Conservation (phyloP, 2,888 invertebrate genomes). For the Drosophila mimica region DNA sequence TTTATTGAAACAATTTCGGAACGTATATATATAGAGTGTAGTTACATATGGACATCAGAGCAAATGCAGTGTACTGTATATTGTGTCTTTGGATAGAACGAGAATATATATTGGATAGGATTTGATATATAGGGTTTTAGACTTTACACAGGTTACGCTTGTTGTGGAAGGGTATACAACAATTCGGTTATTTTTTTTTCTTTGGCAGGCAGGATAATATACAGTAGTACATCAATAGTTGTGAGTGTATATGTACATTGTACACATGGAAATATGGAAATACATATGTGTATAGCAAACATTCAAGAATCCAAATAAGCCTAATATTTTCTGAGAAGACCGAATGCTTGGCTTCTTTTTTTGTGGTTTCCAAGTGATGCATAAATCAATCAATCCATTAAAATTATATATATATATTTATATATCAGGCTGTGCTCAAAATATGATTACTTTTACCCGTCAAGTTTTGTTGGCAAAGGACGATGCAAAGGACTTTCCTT, state of each 20-base stretch:
- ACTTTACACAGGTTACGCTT: constrained; percentile 62
- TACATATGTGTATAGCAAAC: constrained; percentile 46
- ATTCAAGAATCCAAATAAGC: constrained; percentile 48
- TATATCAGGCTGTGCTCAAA: constrained; percentile 74
- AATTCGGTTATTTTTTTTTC: constrained; percentile 55
- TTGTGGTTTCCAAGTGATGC: constrained; percentile 55
- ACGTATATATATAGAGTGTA: constrained; percentile 24
- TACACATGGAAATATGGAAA: constrained; percentile 20
- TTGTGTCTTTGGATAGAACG: constrained; percentile 12
- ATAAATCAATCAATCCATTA: constrained; percentile 62
- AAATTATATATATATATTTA: constrained; percentile 47
- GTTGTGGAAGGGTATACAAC: constrained; percentile 65
- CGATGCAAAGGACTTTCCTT: constrained; percentile 85
- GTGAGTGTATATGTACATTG: constrained; percentile 23
- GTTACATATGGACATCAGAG: constrained; percentile 46
- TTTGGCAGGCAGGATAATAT: constrained; percentile 63
- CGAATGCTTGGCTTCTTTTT: constrained; percentile 54
- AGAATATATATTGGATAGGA: constrained; percentile 18
- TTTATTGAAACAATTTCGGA: constrained; percentile 10
- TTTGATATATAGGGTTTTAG: constrained; percentile 40
- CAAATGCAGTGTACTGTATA: constrained; percentile 59
- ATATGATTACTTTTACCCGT: constrained; percentile 84
- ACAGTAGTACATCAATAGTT: constrained; percentile 29
- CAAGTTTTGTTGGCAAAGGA: constrained; percentile 85
- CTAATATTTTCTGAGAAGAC: constrained; percentile 52